These are phyloP conservation scores for Thymelicus acteon DNA, from an alignment of 2,888 invertebrate genomes.

Conservation along the genomic window DNA sequence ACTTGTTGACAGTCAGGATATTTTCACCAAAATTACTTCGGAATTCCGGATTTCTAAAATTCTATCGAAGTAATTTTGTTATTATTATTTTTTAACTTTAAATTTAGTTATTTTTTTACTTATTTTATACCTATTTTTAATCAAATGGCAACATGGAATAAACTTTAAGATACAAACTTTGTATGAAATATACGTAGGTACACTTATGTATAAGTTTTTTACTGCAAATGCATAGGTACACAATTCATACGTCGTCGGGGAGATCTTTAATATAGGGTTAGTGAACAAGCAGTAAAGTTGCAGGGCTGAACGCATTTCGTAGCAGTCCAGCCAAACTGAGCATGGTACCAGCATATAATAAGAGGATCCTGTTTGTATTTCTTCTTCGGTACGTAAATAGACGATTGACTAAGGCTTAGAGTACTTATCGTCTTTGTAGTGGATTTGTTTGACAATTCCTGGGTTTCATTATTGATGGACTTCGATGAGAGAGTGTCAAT, in stretches of 20 bases:
- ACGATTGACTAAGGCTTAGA: not conserved
- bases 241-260: too few species aligned
- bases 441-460: not conserved
- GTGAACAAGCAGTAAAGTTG: not conserved
- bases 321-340: slow-evolving; percentile 3
- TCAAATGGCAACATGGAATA: too few species aligned
- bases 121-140: too few species aligned
- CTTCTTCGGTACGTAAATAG: not conserved
- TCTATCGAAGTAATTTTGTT: too few species aligned
- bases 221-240: not conserved
- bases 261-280: not conserved
- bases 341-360: slow-evolving; percentile 15
- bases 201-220: too few species aligned
- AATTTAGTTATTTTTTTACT: too few species aligned
- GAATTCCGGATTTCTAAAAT: too few species aligned
- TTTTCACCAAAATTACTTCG: too few species aligned
- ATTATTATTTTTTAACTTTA: too few species aligned
- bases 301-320: slow-evolving; percentile 14
- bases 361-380: not conserved
- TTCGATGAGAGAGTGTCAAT: not conserved
- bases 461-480: not conserved
- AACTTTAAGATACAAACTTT: too few species aligned
- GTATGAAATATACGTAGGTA: too few species aligned
- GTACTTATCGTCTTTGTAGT: slow-evolving; percentile 3
- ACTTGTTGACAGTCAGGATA: too few species aligned